These are phyloP conservation scores for Nannoperca australis DNA, from an alignment of 2,797 vertebrate genomes.

Conservation along the genomic window DNA sequence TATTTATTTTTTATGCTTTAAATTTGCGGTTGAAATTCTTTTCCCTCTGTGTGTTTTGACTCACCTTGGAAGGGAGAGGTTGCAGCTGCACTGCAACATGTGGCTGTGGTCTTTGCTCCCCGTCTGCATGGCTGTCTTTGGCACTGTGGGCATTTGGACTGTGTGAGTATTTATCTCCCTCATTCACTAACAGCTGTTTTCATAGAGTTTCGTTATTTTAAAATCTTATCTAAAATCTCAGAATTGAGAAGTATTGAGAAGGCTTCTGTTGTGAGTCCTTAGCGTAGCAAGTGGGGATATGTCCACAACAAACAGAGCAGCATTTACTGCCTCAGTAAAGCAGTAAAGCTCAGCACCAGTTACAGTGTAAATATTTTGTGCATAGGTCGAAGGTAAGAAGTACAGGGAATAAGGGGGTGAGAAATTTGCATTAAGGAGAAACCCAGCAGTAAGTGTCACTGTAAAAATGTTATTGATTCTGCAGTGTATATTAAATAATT, in stretches of 20 bases:
- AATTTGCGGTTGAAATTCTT: not conserved
- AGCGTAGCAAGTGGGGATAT: not conserved
- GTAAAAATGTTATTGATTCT: not conserved
- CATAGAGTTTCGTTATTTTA: not conserved
- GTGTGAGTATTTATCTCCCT: constrained; percentile 77
- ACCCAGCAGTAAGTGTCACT: not conserved
- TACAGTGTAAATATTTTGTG: not conserved
- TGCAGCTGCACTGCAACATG: constrained; percentile 59
- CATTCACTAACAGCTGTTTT: not conserved
- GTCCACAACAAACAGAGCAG: not conserved
- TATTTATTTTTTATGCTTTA: not conserved
- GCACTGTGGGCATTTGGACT: constrained; percentile 77
- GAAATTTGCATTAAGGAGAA: not conserved
- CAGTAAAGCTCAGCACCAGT: not conserved
- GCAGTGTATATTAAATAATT: not conserved
- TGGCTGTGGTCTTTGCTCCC: constrained; percentile 84
- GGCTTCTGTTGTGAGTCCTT: too few species aligned
- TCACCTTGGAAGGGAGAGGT: not conserved
- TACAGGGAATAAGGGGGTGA: not conserved
- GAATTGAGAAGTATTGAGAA: not conserved
- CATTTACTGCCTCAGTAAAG: not conserved
- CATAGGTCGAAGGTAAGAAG: too few species aligned
- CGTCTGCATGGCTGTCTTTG: constrained; percentile 70
- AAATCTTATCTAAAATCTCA: not conserved
- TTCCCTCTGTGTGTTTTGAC: not conserved